Percentiles rank a stretch among this genome's conserved stretches.
Evolutionary conservation across 1,140 invertebrate species (phyloP).

Genomic region (Antheraea mylitta): DNA sequence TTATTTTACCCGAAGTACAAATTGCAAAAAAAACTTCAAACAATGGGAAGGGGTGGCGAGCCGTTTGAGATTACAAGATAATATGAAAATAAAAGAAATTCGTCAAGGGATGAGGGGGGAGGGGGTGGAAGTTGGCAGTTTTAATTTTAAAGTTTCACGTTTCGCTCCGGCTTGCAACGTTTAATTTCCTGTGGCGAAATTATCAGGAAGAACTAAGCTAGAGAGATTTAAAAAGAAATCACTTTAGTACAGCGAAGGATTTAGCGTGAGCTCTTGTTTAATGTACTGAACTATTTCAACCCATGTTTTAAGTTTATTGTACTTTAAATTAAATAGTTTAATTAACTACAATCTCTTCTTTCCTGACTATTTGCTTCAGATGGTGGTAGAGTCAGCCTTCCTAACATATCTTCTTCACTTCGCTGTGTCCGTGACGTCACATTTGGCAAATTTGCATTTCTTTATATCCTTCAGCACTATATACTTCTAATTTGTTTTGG

Average conservation of each 20-base stretch:
- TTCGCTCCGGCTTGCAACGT: constrained; percentile 43
- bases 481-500: no score
- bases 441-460: no score
- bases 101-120: constrained; percentile 41
- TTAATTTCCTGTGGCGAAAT: constrained; percentile 60
- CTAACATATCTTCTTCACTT: no score
- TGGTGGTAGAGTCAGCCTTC: no score
- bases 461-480: no score
- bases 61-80: constrained; percentile 42
- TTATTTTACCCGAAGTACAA: constrained; percentile 7
- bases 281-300: background rate
- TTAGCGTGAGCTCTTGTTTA: constrained; percentile 3
- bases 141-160: constrained; percentile 59
- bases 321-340: background rate
- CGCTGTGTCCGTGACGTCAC: no score
- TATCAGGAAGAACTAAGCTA: constrained; percentile 52
- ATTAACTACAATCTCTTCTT: background rate
- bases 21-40: constrained; percentile 12
- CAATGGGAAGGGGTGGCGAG: constrained; percentile 18
- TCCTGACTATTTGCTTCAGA: no score
- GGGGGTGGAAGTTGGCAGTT: constrained; percentile 48
- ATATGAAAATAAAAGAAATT: constrained; percentile 41
- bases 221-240: constrained; percentile 16
- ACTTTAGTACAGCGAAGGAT: constrained; percentile 19
- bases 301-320: background rate